Percentiles rank a stretch among this genome's conserved stretches.
Evolutionary conservation across 2,888 invertebrate genomes (phyloP).

Genomic region (Ceramica pisi): DNA sequence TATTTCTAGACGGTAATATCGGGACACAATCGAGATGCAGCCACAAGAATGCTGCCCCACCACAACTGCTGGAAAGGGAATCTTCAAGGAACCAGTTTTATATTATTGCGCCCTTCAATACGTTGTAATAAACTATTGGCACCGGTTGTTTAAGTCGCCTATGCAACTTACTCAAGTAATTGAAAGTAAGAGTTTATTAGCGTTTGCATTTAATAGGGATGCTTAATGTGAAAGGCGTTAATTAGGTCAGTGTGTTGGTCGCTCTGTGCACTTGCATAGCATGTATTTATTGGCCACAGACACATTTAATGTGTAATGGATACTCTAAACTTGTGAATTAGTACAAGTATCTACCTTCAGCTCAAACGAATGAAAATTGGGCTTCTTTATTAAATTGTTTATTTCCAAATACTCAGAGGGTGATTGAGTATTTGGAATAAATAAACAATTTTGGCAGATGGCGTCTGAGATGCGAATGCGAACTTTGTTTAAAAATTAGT

Average conservation of each 20-base stretch:
- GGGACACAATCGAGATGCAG: conserved; percentile 76
- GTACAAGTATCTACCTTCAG: too few relatives aligned
- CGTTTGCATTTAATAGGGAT: conserved; percentile 20
- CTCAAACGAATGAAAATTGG: too few relatives aligned
- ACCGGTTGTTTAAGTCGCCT: conserved; percentile 28
- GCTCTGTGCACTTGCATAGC: neutral
- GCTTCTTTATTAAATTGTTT: too few relatives aligned
- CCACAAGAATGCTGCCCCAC: conserved; percentile 81
- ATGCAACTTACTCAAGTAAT: conserved; percentile 33
- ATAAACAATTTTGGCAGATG: too few relatives aligned
- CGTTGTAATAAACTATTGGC: conserved; percentile 51
- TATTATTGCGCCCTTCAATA: conserved; percentile 70
- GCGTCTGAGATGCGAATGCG: too few relatives aligned
- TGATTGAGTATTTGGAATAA: too few relatives aligned
- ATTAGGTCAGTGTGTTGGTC: conserved; percentile 30
- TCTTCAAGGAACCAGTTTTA: conserved; percentile 84
- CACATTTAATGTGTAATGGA: too few relatives aligned
- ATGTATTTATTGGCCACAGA: neutral
- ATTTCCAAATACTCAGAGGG: too few relatives aligned
- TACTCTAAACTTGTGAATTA: neutral
- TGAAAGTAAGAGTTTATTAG: conserved; percentile 63
- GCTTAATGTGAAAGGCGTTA: neutral
- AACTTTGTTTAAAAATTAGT: too few relatives aligned
- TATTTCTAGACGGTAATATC: conserved; percentile 79
- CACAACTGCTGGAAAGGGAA: conserved; percentile 82